Evolutionary conservation across 2,797 vertebrate species (phyloP).

Genomic region (Notoglanidium macrostoma): DNA sequence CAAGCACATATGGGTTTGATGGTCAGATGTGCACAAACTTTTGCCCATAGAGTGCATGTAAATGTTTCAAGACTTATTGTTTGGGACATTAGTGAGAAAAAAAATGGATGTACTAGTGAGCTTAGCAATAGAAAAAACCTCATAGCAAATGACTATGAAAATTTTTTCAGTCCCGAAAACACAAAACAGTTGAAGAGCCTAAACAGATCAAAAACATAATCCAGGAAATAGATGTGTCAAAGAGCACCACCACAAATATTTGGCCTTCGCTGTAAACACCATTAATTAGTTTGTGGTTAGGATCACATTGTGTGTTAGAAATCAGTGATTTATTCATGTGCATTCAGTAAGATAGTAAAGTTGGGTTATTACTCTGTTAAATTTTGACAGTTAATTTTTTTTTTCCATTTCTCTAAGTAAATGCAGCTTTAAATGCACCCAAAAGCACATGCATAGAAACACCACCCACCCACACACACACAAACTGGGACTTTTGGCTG

Average conservation of each 20-base stretch:
- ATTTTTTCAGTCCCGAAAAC: not conserved
- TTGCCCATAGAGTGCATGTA: not conserved
- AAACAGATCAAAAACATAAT: not conserved
- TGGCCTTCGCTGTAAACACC: not conserved
- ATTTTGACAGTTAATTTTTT: not conserved
- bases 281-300: not conserved
- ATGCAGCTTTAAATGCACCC: not conserved
- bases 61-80: not conserved
- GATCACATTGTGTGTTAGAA: not conserved
- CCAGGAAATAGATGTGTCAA: not conserved
- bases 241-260: not conserved
- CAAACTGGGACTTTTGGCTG: not conserved
- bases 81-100: not conserved
- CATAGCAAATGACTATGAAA: not conserved
- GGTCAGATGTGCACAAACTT: not conserved
- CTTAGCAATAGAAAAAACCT: not conserved
- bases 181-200: not conserved
- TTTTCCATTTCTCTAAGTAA: not conserved
- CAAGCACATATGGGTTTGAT: not conserved
- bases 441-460: not conserved
- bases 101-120: not conserved
- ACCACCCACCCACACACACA: constrained; percentile 5
- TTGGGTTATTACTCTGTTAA: not conserved
- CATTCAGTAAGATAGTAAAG: not conserved
- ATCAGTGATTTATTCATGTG: not conserved